These are phyloP conservation scores for Boulengeromyrus knoepffleri DNA, from an alignment of 2,113 vertebrate genomes.

Conservation along the genomic window DNA sequence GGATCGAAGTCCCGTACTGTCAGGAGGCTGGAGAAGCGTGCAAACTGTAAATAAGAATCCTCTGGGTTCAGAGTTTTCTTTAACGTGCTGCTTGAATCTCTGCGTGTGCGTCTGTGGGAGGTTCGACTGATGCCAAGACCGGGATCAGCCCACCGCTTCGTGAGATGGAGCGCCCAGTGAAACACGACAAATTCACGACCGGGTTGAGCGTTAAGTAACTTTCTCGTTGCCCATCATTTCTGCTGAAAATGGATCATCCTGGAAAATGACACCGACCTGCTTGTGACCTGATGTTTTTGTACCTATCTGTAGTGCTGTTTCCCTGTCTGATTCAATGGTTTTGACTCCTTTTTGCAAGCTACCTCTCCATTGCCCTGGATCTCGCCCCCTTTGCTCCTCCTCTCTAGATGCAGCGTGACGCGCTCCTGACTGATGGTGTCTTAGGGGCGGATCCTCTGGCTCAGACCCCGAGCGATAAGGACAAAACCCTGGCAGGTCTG, in stretches of 20 bases:
- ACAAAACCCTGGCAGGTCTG: neutral
- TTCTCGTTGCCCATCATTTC: neutral
- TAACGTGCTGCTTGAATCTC: neutral
- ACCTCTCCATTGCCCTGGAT: neutral
- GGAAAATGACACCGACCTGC: neutral
- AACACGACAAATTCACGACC: neutral
- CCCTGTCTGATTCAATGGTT: neutral
- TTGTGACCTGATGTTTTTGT: neutral
- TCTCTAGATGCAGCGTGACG: neutral
- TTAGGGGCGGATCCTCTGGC: neutral
- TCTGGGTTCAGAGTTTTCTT: neutral
- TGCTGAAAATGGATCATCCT: neutral
- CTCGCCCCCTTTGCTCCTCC: neutral
- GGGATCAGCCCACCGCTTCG: neutral
- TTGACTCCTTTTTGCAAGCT: neutral
- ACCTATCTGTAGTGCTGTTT: neutral
- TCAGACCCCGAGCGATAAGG: neutral
- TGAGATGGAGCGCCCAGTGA: neutral
- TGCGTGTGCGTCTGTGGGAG: neutral
- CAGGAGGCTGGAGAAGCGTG: neutral
- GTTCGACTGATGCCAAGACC: neutral
- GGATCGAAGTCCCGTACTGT: neutral
- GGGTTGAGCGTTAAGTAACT: neutral
- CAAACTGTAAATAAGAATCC: neutral
- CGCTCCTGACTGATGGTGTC: neutral